Evolutionary conservation across 2,888 invertebrate species (phyloP).

Genomic region (Vannuccia rotundouncinata): DNA sequence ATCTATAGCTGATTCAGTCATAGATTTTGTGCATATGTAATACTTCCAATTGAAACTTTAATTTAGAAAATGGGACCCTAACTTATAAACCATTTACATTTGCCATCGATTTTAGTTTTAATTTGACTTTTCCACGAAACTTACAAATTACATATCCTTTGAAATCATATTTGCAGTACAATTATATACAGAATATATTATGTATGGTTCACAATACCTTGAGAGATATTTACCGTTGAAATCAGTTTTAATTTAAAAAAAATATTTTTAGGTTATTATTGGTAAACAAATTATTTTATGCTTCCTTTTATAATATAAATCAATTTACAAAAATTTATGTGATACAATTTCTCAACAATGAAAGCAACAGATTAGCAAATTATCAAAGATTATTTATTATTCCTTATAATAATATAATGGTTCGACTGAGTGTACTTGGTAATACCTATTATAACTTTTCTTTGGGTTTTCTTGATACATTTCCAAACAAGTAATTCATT

Average conservation of each 20-base stretch:
- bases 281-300: background rate
- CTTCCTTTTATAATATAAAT: background rate
- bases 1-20: background rate
- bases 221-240: background rate
- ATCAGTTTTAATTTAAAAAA: background rate
- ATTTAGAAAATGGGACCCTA: background rate
- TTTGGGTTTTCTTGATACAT: background rate
- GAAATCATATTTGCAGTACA: background rate
- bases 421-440: background rate
- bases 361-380: background rate
- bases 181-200: background rate
- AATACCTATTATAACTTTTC: background rate
- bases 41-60: background rate
- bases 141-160: background rate
- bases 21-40: background rate
- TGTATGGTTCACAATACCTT: background rate
- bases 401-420: background rate
- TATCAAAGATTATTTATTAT: background rate
- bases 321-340: background rate
- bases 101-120: background rate
- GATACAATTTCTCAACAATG: background rate
- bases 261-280: background rate
- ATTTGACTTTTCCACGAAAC: background rate
- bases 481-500: background rate
- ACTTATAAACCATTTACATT: background rate